Base-by-base conservation (phyloP, 2,888 invertebrate genomes). In the Endomychus coccineus region DNA sequence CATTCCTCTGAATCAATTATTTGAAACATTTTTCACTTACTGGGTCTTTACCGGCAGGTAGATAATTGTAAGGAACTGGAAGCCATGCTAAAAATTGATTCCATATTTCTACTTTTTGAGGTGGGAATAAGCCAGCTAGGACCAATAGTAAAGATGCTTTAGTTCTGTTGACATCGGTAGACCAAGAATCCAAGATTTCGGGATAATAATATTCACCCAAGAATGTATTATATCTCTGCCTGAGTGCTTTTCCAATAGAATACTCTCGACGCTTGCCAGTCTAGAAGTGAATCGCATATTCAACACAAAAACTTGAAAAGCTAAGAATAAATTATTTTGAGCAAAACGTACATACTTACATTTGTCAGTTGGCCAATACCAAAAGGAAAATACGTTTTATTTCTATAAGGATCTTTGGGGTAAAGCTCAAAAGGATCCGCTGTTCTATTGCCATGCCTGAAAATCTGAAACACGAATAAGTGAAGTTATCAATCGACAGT, bases 361-460 rank as follows among this genome's bases (percentile, higher is more conserved):
- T 75, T 77, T 30, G 85, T 84, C 31, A 88, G 66, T 59, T 85
- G 83, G 34, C 83, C 84, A 70, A 78, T 79, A 30, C 85, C 85
- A 50, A 74, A 78, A 9, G 84, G 83, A 69, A 77, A 78, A 60
- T 74, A 75, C 9, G 72, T 70, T 49, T 76, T 70, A 54, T 81
- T 74, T 17, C 62, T 64, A 45, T 80, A 70, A 2, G 79, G 78
- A 68, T 86, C 84, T 44, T 70, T 78, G 2, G 83, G 80, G 57
- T 81, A 87, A 4, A 79, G 74, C 48, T 75, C 73, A 27, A 44
- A 48, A 27, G 77, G 74, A n/a, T 83, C 83, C 5, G 50, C 49
- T 42, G 84, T 80, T 52, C 87, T 67, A 50, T 83, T 79, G 7
- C 86, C 87, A 71, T 87, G 87, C 33, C 86, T 71, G 58, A 75